Evolutionary conservation across 2,888 invertebrate species (phyloP).

Genomic region (Yponomeuta plumbellus): DNA sequence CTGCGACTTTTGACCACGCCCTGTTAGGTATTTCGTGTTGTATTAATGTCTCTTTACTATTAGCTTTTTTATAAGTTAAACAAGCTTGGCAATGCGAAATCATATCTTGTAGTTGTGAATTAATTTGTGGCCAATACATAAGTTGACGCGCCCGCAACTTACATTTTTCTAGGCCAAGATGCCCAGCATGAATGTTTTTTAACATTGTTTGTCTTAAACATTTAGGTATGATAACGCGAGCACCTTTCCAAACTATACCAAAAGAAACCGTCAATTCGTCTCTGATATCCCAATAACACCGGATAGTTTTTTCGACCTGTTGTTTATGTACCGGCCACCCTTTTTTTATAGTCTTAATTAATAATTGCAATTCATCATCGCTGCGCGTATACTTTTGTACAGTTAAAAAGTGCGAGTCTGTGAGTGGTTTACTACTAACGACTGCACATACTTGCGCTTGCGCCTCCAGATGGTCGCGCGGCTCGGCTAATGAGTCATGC

Average conservation of each 20-base stretch:
- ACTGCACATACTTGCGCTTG: conserved; percentile 17
- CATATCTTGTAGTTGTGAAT: conserved; percentile 15
- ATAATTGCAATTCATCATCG: conserved; percentile 14
- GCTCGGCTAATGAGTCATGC: neutral
- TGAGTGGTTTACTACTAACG: conserved; percentile 14
- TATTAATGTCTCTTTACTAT: neutral
- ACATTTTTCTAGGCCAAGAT: conserved; percentile 26
- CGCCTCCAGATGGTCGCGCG: conserved; percentile 10
- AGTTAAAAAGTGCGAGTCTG: conserved; percentile 16
- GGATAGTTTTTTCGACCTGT: neutral
- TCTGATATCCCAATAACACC: conserved; percentile 8
- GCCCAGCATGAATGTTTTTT: conserved; percentile 23
- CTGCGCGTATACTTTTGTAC: conserved; percentile 13
- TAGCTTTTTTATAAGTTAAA: neutral
- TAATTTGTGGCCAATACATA: conserved; percentile 27
- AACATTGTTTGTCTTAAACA: conserved; percentile 23
- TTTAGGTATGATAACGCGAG: conserved; percentile 17
- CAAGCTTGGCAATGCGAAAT: neutral
- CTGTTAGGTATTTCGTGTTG: neutral
- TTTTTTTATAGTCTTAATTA: conserved; percentile 10
- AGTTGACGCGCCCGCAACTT: conserved; percentile 23
- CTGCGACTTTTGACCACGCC: conserved; percentile 5
- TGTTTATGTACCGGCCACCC: conserved; percentile 16
- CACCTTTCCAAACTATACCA: conserved; percentile 18
- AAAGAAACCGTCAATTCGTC: conserved; percentile 8